Evolutionary conservation across 2,888 invertebrate species (phyloP), one percentile per base, ranked within the genome.

Genomic region (Agelastica alni): DNA sequence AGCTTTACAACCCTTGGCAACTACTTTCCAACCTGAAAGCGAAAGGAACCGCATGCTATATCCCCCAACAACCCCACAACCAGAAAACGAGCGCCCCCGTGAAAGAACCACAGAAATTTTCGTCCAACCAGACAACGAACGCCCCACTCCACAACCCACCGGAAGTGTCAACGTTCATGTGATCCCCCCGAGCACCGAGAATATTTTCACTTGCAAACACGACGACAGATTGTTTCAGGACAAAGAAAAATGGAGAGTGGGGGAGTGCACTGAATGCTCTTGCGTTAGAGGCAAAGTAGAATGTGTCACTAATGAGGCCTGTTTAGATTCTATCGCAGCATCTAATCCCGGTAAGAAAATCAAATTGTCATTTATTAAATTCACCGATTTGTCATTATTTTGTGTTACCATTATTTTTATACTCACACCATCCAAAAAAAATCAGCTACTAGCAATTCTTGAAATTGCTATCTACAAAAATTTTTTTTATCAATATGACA

Each of bases 251-350:
- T 88, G 87, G 83, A 78, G 76, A 48, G 85, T 86, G 62, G 87
- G 85, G 69, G 81, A 83, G 61, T 89, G 91, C 68, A 88, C 87
- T 0, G 78, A 83, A 16, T 93, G 93, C 70, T 80, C 82, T 36
- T 93, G 93, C 70, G 76, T 77, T 43, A 75, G 79, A 14, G 88
- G 89, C 0, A 78, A 82, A 32, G 82, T 88, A 34, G 77, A 80
- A 41, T 86, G 86, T 67, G 75, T 64, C 53, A 74, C 75, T 4
- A 72, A 75, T 53, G 73, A 70, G 2, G 81, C 79, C 62, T 87
- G 88, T 70, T 74, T 70, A 12, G 52, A 70, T 71, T 56, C 69
- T 4, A 31, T 65, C 7, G 53, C 28, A 3, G 7, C 51, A 4
- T 42, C 56, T 9, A 9, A 26, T 22, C 47, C 47, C 37, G 56